Conservation (phyloP, 2,888 invertebrate species). For the Luperina nickerlii region DNA sequence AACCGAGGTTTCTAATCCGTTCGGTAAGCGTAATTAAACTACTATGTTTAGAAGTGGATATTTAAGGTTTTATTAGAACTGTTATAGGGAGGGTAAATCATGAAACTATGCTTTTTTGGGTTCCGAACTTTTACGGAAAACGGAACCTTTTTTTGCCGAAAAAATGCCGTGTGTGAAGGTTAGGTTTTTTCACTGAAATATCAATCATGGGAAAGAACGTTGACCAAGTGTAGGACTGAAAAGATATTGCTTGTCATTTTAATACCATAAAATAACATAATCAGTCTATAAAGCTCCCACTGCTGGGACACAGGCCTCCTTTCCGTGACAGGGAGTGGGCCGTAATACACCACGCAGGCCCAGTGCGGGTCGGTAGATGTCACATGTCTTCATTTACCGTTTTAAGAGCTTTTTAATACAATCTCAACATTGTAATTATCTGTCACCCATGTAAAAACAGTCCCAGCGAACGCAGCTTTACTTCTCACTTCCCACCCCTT, state of each 20-base stretch:
- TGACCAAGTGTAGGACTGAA: neutral
- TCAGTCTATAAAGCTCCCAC: neutral
- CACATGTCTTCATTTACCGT: too few species aligned
- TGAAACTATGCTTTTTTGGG: too few species aligned
- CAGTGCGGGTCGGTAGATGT: too few species aligned
- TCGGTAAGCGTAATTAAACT: neutral
- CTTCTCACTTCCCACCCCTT: neutral
- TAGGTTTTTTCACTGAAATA: neutral
- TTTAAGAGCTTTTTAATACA: neutral
- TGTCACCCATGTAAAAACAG: neutral
- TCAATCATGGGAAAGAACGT: too few species aligned
- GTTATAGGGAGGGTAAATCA: neutral
- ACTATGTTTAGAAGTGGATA: too few species aligned
- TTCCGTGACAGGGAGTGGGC: neutral
- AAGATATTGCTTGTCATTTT: neutral
- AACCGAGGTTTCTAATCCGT: slow-evolving; percentile 5
- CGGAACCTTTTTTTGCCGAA: neutral
- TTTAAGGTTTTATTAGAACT: neutral
- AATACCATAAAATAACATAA: too few species aligned
- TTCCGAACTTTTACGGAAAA: too few species aligned
- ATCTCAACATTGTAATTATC: neutral
- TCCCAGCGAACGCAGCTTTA: neutral
- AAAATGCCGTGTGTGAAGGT: neutral
- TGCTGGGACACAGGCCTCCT: neutral
- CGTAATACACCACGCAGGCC: neutral